These are phyloP conservation scores for Temnothorax rugatulus DNA, from an alignment of 2,888 invertebrate genomes.

Conservation along the genomic window DNA sequence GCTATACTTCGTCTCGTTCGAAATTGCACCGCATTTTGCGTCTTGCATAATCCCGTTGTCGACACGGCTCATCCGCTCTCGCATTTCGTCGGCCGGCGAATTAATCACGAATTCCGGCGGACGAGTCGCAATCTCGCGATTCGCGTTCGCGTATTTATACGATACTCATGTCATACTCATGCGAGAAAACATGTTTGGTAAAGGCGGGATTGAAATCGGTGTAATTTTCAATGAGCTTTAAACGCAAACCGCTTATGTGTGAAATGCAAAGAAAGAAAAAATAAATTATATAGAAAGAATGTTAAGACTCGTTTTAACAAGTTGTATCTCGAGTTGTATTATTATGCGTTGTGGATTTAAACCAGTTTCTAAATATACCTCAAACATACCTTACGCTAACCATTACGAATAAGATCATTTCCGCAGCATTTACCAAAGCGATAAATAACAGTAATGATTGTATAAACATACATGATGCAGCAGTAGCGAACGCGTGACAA, in stretches of 20 bases:
- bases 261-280: not conserved
- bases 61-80: conserved; percentile 29
- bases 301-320: not conserved
- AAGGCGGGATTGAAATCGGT: not conserved
- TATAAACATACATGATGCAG: conserved; percentile 43
- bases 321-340: not conserved
- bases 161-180: not conserved
- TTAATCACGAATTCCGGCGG: conserved; percentile 40
- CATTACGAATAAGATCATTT: not conserved
- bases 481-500: conserved; percentile 3
- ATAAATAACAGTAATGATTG: conserved; percentile 46
- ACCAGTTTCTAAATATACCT: not conserved
- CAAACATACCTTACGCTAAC: not conserved
- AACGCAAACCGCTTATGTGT: not conserved
- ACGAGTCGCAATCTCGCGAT: conserved; percentile 12
- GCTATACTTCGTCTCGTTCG: conserved; percentile 4
- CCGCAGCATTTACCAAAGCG: not conserved
- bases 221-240: not conserved
- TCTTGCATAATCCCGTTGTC: conserved; percentile 42
- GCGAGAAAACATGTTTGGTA: conserved; percentile 7
- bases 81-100: conserved; percentile 42
- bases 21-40: conserved; percentile 30
- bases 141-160: conserved; percentile 24
- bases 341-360: conserved; percentile 1
- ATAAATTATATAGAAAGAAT: not conserved